Evolutionary conservation across 2,888 invertebrate species (phyloP).

Genomic region (Notodonta dromedarius): DNA sequence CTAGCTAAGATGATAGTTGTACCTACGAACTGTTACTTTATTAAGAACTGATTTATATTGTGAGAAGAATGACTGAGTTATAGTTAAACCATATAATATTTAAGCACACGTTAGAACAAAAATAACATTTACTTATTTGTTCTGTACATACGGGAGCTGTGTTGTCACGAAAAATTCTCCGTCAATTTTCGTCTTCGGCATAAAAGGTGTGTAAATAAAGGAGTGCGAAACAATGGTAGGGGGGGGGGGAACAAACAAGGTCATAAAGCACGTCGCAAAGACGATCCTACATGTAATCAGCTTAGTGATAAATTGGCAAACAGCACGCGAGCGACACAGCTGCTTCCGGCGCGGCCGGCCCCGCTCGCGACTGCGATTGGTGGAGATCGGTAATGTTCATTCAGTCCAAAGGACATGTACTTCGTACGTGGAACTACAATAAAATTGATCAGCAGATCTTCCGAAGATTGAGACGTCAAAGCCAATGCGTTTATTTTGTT

Average conservation of each 20-base stretch:
- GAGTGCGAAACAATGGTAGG: slow-evolving; percentile 67
- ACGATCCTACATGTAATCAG: slow-evolving; percentile 82
- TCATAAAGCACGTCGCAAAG: slow-evolving; percentile 78
- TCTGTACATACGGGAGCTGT: slow-evolving; percentile 27
- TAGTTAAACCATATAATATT: background rate
- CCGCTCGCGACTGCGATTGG: slow-evolving; percentile 19
- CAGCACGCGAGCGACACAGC: slow-evolving; percentile 81
- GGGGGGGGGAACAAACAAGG: slow-evolving; percentile 70
- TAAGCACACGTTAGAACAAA: slow-evolving; percentile 15
- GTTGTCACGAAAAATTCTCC: slow-evolving; percentile 41
- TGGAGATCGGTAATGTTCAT: slow-evolving; percentile 1
- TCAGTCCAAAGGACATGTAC: background rate
- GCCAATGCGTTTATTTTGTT: too few relatives aligned
- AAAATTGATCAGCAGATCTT: too few relatives aligned
- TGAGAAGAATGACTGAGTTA: too few relatives aligned
- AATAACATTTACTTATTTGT: slow-evolving; percentile 15
- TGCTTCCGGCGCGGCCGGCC: slow-evolving; percentile 64
- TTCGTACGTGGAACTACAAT: too few relatives aligned
- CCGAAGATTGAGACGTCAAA: too few relatives aligned
- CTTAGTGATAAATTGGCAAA: slow-evolving; percentile 84
- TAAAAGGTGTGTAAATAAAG: slow-evolving; percentile 73
- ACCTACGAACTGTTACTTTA: too few relatives aligned
- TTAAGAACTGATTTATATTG: too few relatives aligned
- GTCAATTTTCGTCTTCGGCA: slow-evolving; percentile 50
- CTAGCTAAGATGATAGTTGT: too few relatives aligned